A percentile compares a stretch with the other conserved stretches of the same genome.
Conservation (phyloP, 2,888 invertebrate genomes). For the Cephus runcator region DNA sequence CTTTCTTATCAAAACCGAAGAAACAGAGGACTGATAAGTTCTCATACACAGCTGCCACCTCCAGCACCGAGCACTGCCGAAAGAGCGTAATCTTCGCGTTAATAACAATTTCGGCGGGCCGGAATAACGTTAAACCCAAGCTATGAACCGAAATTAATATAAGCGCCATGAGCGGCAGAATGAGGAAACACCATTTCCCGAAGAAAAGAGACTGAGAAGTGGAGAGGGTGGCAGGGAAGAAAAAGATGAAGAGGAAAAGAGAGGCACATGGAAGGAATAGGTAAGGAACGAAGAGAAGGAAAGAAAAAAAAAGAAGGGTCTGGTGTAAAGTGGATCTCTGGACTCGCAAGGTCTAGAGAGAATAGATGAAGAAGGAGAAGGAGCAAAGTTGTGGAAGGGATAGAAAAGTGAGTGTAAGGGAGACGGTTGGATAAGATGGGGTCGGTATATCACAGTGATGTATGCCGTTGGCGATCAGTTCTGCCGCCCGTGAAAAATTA, state of each 20-base stretch:
- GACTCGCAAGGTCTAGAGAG: not conserved
- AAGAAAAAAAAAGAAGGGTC: not conserved
- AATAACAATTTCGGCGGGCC: not conserved
- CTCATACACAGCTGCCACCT: not conserved
- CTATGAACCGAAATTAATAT: not conserved
- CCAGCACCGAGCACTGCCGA: not conserved
- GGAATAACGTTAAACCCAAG: not conserved
- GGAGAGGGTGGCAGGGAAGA: not conserved
- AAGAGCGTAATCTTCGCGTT: not conserved
- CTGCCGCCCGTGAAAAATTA: conserved; percentile 31
- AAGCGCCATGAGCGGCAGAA: not conserved
- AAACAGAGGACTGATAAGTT: not conserved
- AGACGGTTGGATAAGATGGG: conserved; percentile 26
- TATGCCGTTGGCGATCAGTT: conserved; percentile 29
- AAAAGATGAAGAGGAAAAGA: not conserved
- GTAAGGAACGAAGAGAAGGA: not conserved
- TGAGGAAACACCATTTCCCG: not conserved
- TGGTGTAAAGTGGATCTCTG: conserved; percentile 2
- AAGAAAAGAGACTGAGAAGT: not conserved
- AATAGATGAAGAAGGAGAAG: not conserved
- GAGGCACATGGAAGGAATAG: not conserved
- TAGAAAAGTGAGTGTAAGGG: conserved; percentile 15
- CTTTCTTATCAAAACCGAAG: not conserved
- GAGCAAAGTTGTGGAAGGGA: conserved; percentile 4
- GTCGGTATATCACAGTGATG: conserved; percentile 34